Evolutionary conservation across 2,888 invertebrate species (phyloP), one percentile per base, ranked within the genome.

Genomic region (Lordiphosa fenestrarum): DNA sequence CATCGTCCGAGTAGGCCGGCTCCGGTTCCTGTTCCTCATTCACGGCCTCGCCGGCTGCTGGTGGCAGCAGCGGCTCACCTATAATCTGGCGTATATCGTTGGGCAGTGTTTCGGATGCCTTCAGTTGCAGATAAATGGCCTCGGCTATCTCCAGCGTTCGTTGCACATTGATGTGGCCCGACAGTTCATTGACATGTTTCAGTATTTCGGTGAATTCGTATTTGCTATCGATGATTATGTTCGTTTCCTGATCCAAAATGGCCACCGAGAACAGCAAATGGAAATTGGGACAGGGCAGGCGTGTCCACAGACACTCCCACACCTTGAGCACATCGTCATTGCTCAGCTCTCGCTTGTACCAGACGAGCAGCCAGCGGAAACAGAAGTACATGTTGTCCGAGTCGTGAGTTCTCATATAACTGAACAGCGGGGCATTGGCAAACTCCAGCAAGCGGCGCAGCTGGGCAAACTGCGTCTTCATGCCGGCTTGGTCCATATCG

Each of bases 291-390:
- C 99, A 98, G 0, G 98, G 98, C 83, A 96, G 90, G 65, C 94
- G 95, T 0, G 98, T 98, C 98, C 98, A 99, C 5, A 99, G 88
- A 23, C 97, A 95, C 91, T 99, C 98, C 98, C 98, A 99, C 63
- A 99, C 90, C 86, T 94, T 93, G 92, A 97, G 94, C 49, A 97
- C 94, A 87, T 98, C 96, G 4, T 92, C 91, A 64, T 95, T 94
- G 19, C 93, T 93, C 87, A 99, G 96, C 90, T 99, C 99, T 68
- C 99, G 90, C 89, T 99, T 99, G 89, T 98, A 99, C 90, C 96
- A 93, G 6, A 98, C 97, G 9, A 99, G 91, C 25, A 99, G 92
- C 98, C 99, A 99, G 7, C 99, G 95, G 91, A 99, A 99, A 89
- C 98, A 98, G 90, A 99, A 99, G 90, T 97, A 99, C 96, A 99